These are phyloP conservation scores for Emydocephalus ijimae DNA, from an alignment of 2,113 vertebrate genomes.

Conservation along the genomic window DNA sequence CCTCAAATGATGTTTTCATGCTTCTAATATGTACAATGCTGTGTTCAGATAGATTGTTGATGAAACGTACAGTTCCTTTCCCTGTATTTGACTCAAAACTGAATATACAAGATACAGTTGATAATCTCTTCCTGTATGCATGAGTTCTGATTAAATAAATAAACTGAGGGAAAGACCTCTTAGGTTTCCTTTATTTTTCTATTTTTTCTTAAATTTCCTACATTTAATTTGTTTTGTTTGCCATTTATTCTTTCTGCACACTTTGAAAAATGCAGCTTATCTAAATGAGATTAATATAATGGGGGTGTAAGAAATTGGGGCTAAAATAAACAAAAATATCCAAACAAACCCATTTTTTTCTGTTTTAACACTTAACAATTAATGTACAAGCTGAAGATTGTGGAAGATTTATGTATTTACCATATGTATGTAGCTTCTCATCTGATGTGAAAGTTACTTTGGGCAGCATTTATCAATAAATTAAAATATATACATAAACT, in stretches of 20 bases:
- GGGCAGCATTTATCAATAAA: no score
- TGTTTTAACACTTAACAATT: background rate
- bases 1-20: background rate
- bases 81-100: background rate
- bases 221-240: background rate
- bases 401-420: background rate
- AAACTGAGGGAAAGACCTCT: background rate
- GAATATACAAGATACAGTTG: background rate
- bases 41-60: background rate
- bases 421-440: no score
- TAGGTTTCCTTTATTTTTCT: background rate
- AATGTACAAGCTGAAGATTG: background rate
- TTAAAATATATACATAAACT: no score
- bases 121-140: background rate
- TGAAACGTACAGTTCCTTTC: background rate
- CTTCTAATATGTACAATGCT: background rate
- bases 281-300: background rate
- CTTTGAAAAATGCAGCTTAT: background rate
- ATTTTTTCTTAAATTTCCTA: background rate
- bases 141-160: background rate
- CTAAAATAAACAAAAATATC: constrained; percentile 1
- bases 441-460: no score
- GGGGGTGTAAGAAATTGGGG: background rate
- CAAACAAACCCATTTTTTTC: background rate
- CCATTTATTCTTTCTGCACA: background rate